A percentile compares a stretch with the other conserved stretches of the same genome.
phyloP scores from a whole-genome alignment of 2,113 vertebrate species.

The Oncorhynchus gorbuscha region DNA sequence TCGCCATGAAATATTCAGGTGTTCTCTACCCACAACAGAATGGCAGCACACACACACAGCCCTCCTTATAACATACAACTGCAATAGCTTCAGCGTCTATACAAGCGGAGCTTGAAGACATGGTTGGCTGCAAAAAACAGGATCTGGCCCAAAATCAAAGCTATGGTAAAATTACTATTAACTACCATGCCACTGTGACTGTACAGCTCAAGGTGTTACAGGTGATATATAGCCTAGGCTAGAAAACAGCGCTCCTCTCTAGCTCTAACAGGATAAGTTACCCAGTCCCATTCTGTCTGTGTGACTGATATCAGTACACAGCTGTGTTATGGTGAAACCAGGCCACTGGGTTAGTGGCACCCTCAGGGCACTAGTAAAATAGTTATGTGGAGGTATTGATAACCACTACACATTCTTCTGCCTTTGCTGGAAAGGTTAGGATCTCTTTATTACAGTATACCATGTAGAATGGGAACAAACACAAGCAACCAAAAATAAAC shows the following conservation, averaged over 20 bases:
- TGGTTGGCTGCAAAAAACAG: not conserved
- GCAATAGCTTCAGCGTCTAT: too few relatives aligned
- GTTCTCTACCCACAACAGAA: not conserved
- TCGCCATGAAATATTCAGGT: not conserved
- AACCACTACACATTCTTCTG: not conserved
- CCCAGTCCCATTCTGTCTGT: not conserved
- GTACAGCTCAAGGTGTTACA: too few relatives aligned
- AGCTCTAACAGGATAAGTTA: too few relatives aligned
- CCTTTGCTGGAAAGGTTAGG: not conserved
- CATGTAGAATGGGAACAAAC: too few relatives aligned
- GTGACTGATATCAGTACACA: not conserved
- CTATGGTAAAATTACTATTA: too few relatives aligned
- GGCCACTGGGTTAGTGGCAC: slow-evolving; percentile 43
- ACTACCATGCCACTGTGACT: too few relatives aligned
- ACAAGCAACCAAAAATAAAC: too few relatives aligned
- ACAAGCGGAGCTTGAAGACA: too few relatives aligned
- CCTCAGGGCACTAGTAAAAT: slow-evolving; percentile 35
- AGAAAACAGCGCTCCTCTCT: too few relatives aligned
- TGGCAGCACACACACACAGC: not conserved
- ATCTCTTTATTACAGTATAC: not conserved
- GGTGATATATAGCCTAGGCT: too few relatives aligned
- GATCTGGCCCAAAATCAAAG: not conserved
- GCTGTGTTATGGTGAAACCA: slow-evolving; percentile 32
- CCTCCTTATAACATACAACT: not conserved
- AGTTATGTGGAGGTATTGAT: slow-evolving; percentile 33